Percentiles rank a stretch among this genome's conserved stretches.
These are phyloP conservation scores for Rhynchonycteris naso DNA, from an alignment of 2,797 vertebrate species.

Conservation along the genomic window DNA sequence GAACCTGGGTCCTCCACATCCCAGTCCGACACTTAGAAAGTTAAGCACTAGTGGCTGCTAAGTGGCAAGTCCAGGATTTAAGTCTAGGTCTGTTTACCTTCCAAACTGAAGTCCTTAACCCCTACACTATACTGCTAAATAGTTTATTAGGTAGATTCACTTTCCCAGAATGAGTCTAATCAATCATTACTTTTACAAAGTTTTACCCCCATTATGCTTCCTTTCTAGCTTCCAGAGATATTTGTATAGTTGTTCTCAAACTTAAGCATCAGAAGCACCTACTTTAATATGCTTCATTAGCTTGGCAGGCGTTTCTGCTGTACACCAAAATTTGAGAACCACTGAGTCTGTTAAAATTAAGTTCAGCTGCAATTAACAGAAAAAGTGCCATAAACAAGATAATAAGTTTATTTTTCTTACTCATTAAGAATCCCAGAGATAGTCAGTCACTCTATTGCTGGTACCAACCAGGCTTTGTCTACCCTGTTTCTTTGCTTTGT, in stretches of 20 bases:
- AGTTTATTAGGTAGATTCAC: slow-evolving; percentile 1
- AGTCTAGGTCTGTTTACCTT: neutral
- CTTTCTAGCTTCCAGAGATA: neutral
- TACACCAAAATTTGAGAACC: neutral
- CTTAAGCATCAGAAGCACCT: neutral
- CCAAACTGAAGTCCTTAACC: neutral
- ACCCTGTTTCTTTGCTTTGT: neutral
- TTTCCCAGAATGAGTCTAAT: slow-evolving; percentile 8
- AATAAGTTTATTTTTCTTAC: neutral
- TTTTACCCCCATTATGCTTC: neutral
- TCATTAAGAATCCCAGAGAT: neutral
- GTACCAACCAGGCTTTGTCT: neutral
- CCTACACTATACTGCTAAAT: neutral
- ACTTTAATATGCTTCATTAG: neutral
- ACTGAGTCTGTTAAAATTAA: slow-evolving; percentile 14
- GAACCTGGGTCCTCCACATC: too few species aligned
- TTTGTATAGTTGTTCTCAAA: neutral
- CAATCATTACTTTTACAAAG: neutral
- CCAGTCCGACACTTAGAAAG: too few species aligned
- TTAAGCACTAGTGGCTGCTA: neutral
- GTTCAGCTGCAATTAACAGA: neutral
- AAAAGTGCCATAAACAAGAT: neutral
- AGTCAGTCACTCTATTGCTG: neutral
- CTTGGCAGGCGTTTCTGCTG: slow-evolving; percentile 5
- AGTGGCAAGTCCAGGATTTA: neutral